Conservation (phyloP, 1,140 invertebrate species). For the Pararge aegeria region DNA sequence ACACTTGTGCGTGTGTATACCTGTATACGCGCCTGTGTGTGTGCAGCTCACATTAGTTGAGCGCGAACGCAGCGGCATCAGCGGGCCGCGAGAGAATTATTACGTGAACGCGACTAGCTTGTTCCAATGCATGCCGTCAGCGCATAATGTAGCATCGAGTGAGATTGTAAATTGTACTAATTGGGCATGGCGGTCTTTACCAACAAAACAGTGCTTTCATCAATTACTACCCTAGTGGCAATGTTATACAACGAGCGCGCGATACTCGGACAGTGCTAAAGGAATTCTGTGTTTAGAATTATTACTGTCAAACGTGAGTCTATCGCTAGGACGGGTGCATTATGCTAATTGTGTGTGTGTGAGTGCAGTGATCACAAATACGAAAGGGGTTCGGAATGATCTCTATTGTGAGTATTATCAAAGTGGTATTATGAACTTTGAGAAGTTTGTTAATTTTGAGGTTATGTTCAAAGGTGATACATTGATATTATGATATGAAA, state of each 20-base stretch:
- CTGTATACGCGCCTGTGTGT: constrained; percentile 32
- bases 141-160: constrained; percentile 63
- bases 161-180: constrained; percentile 75
- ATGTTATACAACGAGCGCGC: constrained; percentile 55
- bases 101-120: constrained; percentile 70
- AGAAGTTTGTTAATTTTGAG: constrained; percentile 54
- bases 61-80: constrained; percentile 69
- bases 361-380: constrained; percentile 73
- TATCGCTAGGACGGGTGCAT: constrained; percentile 55
- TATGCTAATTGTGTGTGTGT: constrained; percentile 73
- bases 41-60: constrained; percentile 52
- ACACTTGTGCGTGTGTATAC: constrained; percentile 31
- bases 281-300: constrained; percentile 44
- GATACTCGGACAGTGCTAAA: constrained; percentile 53
- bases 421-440: constrained; percentile 33
- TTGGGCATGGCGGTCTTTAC: constrained; percentile 68
- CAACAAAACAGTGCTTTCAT: constrained; percentile 63
- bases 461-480: constrained; percentile 70
- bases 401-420: constrained; percentile 56
- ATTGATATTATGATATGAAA: constrained; percentile 35
- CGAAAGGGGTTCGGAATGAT: constrained; percentile 67
- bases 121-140: constrained; percentile 72
- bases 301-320: constrained; percentile 51
- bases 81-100: constrained; percentile 63
- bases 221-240: constrained; percentile 53